Conservation (phyloP, 2,797 vertebrate genomes). For the Arnoldichthys spilopterus region DNA sequence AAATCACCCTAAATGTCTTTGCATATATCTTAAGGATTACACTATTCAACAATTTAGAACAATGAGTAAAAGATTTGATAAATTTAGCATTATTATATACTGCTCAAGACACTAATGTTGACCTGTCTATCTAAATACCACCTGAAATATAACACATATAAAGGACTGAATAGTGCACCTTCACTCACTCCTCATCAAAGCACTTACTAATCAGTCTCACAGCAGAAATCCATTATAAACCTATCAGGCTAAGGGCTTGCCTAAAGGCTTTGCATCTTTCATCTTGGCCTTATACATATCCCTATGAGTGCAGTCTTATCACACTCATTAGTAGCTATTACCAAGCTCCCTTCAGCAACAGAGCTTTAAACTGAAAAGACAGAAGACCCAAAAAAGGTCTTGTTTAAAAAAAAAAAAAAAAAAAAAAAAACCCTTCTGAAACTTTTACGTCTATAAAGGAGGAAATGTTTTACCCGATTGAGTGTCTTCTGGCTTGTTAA, state of each 20-base stretch:
- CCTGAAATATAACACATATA: not conserved
- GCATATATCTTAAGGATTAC: too few relatives aligned
- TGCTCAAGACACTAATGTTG: constrained; percentile 5
- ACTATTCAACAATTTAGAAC: too few relatives aligned
- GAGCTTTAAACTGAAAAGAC: constrained; percentile 1
- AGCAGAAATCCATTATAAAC: constrained; percentile 51
- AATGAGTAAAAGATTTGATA: not conserved
- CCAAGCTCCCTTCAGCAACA: constrained; percentile 34
- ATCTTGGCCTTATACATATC: constrained; percentile 45
- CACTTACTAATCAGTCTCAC: constrained; percentile 54
- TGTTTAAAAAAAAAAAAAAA: constrained; percentile 30
- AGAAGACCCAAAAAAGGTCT: constrained; percentile 11
- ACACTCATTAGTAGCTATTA: constrained; percentile 57
- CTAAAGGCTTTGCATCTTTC: constrained; percentile 45
- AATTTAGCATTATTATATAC: constrained; percentile 1
- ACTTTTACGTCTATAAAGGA: not conserved
- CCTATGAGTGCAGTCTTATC: constrained; percentile 50
- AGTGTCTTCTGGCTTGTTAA: not conserved
- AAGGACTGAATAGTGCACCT: not conserved
- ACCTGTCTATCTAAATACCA: not conserved
- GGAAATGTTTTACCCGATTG: constrained; percentile 4
- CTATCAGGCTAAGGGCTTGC: constrained; percentile 57
- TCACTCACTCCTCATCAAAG: not conserved
- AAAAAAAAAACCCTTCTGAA: not conserved
- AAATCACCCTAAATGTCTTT: too few relatives aligned